phyloP scores from a whole-genome alignment of 1,140 invertebrate genomes.

The Batillaria attramentaria region DNA sequence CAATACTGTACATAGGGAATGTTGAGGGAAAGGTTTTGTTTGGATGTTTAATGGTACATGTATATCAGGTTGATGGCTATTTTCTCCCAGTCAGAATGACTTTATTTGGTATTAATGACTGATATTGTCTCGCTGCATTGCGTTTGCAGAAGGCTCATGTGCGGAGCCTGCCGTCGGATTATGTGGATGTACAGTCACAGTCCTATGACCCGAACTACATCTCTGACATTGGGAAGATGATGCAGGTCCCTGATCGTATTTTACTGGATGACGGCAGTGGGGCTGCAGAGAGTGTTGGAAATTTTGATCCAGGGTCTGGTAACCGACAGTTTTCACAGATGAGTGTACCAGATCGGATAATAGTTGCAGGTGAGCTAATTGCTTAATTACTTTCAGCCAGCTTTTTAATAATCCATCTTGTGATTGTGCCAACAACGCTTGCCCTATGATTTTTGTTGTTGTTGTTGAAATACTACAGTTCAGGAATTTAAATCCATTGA shows the following conservation, averaged over 20 bases:
- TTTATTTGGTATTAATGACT: no score
- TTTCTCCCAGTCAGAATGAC: no score
- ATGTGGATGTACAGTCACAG: conserved; percentile 58
- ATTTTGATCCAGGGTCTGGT: conserved; percentile 12
- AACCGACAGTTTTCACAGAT: conserved; percentile 34
- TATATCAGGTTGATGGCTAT: no score
- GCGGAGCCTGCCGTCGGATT: conserved; percentile 62
- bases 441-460: no score
- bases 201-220: conserved; percentile 60
- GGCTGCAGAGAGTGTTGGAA: background rate
- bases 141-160: conserved; percentile 40
- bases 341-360: conserved; percentile 54
- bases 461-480: no score
- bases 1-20: no score
- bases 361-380: conserved; percentile 48
- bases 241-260: conserved; percentile 60
- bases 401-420: no score
- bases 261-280: conserved; percentile 34
- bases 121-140: no score
- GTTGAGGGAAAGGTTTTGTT: no score
- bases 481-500: no score
- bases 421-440: no score
- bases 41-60: no score
- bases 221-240: conserved; percentile 60
- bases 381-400: background rate